Base-by-base conservation (phyloP, 2,113 vertebrate species). In the Datnioides undecimradiatus region DNA sequence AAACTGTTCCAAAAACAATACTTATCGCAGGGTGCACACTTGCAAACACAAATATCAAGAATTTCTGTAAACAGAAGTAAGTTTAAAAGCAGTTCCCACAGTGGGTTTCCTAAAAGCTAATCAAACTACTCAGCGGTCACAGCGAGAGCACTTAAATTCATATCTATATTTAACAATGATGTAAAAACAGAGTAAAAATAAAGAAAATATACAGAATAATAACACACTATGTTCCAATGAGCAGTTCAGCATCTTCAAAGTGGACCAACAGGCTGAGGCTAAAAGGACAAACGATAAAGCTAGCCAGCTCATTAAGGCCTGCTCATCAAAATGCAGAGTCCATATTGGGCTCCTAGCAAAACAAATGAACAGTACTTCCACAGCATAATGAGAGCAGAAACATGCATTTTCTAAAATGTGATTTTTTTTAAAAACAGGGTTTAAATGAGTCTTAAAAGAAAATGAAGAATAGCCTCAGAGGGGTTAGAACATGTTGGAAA, bases 281-380 rank as follows among this genome's bases (percentile, higher is more conserved):
- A 64, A 80, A 58, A 65, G 76, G 60, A 76, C 57, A 70, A 79
- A 65, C 31, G 63, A 79, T 84, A 40, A 86, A 49, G 57, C 58
- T 21, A 23, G n/a, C 41, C 6, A 73, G 62, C 54, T 84, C 80
- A 73, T 81, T 75, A 79, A 38, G 52, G 74, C 25, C 46, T 34
- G 49, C 82, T 80, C 72, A 72, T 82, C 58, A 67, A 51, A 73
- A 72, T 48, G 34, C 63, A 43, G 48, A 55, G n/a, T 49, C 38
- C 63, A 77, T 54, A 62, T 6, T 76, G 73, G 54, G 34, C 33
- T 57, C 29, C 31, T 13, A 43, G 41, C 67, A 81, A 80, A 79
- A 83, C 67, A 80, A 70, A 81, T 62, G 25, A 83, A 76, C 62
- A 74, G 73, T 79, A 55, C 57, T 73, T 68, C 65, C 34, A 2